These are phyloP conservation scores for Lottia gigantea DNA, from an alignment of 2,888 invertebrate species.

Conservation along the genomic window DNA sequence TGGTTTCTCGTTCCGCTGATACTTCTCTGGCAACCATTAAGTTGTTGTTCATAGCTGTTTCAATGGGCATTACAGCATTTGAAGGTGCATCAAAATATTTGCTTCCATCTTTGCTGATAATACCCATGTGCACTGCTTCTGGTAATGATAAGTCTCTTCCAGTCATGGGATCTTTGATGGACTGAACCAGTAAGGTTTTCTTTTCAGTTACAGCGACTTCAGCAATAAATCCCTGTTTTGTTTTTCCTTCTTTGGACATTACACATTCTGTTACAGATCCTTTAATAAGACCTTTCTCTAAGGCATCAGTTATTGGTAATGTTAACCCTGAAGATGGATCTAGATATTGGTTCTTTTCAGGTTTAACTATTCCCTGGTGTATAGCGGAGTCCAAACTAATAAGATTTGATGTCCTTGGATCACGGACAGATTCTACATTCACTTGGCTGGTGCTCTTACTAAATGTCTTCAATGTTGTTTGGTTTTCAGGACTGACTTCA, in stretches of 20 bases:
- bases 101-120: conserved; percentile 69
- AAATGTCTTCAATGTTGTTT: conserved; percentile 37
- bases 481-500: conserved; percentile 35
- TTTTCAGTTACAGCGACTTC: conserved; percentile 57
- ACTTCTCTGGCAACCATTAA: conserved; percentile 26
- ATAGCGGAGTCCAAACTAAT: conserved; percentile 50
- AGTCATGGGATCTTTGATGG: conserved; percentile 76
- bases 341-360: conserved; percentile 77
- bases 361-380: conserved; percentile 60
- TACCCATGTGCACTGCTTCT: conserved; percentile 76
- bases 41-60: conserved; percentile 41
- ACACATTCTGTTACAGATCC: conserved; percentile 53
- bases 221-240: conserved; percentile 48
- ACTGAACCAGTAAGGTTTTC: conserved; percentile 52
- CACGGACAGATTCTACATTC: conserved; percentile 48
- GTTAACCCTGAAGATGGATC: conserved; percentile 87
- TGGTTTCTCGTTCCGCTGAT: conserved; percentile 33
- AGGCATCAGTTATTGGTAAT: conserved; percentile 84
- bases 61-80: conserved; percentile 49
- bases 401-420: conserved; percentile 44
- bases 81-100: conserved; percentile 40
- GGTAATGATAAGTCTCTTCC: conserved; percentile 83
- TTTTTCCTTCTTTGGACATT: conserved; percentile 49
- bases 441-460: conserved; percentile 52
- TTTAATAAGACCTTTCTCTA: conserved; percentile 76